Conservation (phyloP, 2,113 vertebrate species). For the Misgurnus mizolepis region DNA sequence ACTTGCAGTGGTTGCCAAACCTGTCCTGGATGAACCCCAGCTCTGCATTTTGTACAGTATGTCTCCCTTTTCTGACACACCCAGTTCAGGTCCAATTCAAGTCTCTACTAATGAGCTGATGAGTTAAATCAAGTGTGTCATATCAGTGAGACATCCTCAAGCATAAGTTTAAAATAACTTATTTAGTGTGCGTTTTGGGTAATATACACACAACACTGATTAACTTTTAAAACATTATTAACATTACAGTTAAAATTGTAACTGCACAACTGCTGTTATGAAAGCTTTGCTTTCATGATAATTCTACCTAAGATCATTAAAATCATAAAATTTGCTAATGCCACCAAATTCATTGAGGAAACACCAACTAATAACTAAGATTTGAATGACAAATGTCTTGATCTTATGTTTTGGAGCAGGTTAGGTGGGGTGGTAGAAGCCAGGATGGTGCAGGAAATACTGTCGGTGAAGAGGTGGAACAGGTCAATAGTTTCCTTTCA, state of each 20-base stretch:
- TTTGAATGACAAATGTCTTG: not conserved
- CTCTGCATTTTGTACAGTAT: not conserved
- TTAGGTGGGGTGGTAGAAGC: conserved; percentile 28
- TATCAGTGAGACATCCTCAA: no score
- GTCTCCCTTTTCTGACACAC: not conserved
- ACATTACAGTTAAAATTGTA: no score
- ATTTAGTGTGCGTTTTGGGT: no score
- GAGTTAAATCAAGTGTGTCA: no score
- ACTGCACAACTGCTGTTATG: no score
- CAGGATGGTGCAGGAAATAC: conserved; percentile 28
- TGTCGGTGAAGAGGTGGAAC: conserved; percentile 8
- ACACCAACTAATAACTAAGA: not conserved
- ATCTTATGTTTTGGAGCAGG: conserved; percentile 20
- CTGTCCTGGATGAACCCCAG: not conserved
- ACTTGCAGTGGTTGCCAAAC: not conserved
- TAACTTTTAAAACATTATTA: no score
- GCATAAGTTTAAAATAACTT: no score
- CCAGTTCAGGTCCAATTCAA: not conserved
- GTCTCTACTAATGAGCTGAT: not conserved
- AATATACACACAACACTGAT: no score
- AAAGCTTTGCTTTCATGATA: no score
- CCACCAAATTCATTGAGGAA: not conserved
- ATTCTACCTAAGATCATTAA: no score
- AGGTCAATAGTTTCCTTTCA: conserved; percentile 13
- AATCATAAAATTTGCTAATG: not conserved